Conservation (phyloP, 2,797 vertebrate genomes). For the Amniataba percoides region DNA sequence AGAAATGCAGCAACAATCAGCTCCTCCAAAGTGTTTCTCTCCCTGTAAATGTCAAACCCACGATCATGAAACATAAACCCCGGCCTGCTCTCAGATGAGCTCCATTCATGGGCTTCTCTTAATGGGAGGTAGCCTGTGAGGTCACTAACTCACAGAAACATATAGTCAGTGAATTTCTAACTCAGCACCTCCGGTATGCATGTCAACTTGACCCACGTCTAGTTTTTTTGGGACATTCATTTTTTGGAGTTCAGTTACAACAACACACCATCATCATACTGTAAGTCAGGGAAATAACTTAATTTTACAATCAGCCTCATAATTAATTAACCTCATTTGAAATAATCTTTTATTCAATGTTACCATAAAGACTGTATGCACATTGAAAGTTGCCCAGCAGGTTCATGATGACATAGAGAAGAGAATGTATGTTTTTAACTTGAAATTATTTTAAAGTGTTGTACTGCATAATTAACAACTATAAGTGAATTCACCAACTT, state of each 20-base stretch:
- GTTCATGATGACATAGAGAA: not conserved
- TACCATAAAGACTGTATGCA: too few species aligned
- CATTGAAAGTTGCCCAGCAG: too few species aligned
- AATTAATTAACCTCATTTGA: not conserved
- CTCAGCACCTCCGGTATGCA: constrained; percentile 24
- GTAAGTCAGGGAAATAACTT: not conserved
- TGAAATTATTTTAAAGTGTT: not conserved
- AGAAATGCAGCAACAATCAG: not conserved
- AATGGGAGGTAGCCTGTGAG: not conserved
- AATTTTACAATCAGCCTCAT: not conserved
- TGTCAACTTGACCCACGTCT: constrained; percentile 16
- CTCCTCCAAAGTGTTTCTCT: constrained; percentile 6
- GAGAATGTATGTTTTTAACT: not conserved
- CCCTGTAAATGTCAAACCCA: constrained; percentile 61
- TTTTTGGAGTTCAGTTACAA: too few species aligned
- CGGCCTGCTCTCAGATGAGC: constrained; percentile 44
- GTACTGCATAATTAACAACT: not conserved
- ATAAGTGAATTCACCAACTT: not conserved
- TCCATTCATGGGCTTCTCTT: constrained; percentile 38
- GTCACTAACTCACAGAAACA: constrained; percentile 34
- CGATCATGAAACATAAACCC: constrained; percentile 68
- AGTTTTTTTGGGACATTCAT: too few species aligned
- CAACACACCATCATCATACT: too few species aligned
- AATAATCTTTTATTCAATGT: too few species aligned
- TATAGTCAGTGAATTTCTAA: constrained; percentile 45